Evolutionary conservation across 2,888 invertebrate species (phyloP), one percentile per base, ranked within the genome.

Genomic region (Plagodis pulveraria): DNA sequence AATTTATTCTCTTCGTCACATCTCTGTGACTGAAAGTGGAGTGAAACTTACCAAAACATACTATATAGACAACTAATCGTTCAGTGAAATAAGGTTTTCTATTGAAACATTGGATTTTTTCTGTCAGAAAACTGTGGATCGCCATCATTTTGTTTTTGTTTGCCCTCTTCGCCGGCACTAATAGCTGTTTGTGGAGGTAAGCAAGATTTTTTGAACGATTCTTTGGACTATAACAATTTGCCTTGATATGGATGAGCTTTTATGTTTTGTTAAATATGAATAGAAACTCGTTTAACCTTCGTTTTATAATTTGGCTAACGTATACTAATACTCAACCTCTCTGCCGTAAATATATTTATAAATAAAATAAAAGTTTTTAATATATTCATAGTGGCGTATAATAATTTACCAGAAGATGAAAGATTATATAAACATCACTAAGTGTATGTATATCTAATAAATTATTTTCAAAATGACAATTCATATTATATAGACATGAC

Each of bases 141-240:
- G 71, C 71, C 69, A 74, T 67, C 65, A 74, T 66, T 74, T 79
- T 78, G 80, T 82, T 81, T 84, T 81, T 83, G 81, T 83, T 83
- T 83, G 78, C 73, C 62, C 71, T 69, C 73, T 76, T 80, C 76
- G 80, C 84, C 84, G 86, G 84, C 77, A 78, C 80, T 87, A 86
- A 87, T 86, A 86, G 84, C 81, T 84, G 83, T 84, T 83, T 84
- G 83, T 71, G 74, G 79, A 87, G 89, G 89, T 89, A 84, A 85
- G 89, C 76, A 71, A 80, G 73, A 74, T 78, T 84, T 51, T 76
- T 81, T 81, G 77, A 78, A 49, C 63, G 67, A 71, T 72, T 67
- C 66, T 53, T 63, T 65, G 54, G 43, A 58, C 65, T 67, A 69
- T 66, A 69, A 53, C 60, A 66, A 67, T 70, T 58, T 54, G 52